phyloP scores from a whole-genome alignment of 30 jellyfish, hydroid and myxozoan genomes.

The Aurelia sp. region DNA sequence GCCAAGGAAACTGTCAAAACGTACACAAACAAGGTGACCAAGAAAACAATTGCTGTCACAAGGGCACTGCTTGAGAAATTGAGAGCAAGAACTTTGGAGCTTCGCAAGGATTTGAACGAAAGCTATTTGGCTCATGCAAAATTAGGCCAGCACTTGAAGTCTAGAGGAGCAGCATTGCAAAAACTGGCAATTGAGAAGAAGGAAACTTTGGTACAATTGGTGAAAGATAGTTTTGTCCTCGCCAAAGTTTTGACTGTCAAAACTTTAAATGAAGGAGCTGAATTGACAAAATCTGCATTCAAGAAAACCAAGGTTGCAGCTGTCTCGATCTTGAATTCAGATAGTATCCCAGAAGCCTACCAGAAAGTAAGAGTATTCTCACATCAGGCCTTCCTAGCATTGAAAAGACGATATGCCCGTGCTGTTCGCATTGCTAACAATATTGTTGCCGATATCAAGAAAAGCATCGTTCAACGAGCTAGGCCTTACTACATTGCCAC shows the following conservation, averaged over 20 bases:
- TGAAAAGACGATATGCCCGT: background rate
- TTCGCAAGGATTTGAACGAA: constrained; percentile 56
- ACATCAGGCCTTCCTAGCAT: background rate
- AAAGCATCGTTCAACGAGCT: constrained; percentile 3
- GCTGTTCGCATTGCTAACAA: background rate
- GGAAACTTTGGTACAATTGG: background rate
- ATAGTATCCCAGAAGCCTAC: constrained; percentile 66
- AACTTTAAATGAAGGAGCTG: constrained; percentile 1
- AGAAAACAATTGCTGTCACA: constrained; percentile 22
- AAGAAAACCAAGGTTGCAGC: constrained; percentile 25
- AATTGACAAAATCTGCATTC: background rate
- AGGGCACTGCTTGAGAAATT: constrained; percentile 39
- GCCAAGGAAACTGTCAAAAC: constrained; percentile 17
- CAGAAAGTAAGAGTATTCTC: constrained; percentile 1
- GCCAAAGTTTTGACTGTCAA: background rate
- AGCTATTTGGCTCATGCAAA: constrained; percentile 53
- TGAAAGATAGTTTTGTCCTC: background rate
- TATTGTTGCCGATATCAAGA: background rate
- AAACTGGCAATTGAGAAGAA: background rate
- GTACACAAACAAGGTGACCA: constrained; percentile 36
- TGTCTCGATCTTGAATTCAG: constrained; percentile 13
- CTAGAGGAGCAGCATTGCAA: constrained; percentile 28
- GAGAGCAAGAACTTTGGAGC: constrained; percentile 62
- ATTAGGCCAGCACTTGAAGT: constrained; percentile 38
- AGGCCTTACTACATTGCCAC: constrained; percentile 19